Evolutionary conservation across 2,113 vertebrate genomes (phyloP).

Genomic region (Eulemur macaco): DNA sequence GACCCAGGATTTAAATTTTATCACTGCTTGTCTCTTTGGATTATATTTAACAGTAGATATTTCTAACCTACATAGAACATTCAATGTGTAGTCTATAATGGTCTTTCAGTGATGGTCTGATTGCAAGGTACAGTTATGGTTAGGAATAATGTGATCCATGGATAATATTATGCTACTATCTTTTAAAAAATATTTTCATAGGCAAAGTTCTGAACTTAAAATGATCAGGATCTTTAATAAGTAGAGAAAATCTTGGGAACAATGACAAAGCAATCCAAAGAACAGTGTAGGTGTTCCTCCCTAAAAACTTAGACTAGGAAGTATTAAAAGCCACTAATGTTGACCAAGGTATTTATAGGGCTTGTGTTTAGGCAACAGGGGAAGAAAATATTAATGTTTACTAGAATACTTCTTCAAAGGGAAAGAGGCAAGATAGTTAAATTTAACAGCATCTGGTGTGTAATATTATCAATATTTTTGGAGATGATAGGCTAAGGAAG

Average conservation of each 20-base stretch:
- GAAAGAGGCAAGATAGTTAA: neutral
- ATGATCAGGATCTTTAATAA: neutral
- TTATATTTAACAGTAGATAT: neutral
- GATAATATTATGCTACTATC: neutral
- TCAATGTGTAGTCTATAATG: neutral
- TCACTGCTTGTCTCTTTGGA: neutral
- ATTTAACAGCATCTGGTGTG: neutral
- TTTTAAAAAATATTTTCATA: neutral
- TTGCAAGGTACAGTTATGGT: neutral
- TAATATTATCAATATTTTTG: neutral
- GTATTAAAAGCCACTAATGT: neutral
- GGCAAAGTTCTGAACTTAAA: constrained; percentile 3
- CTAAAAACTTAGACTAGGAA: neutral
- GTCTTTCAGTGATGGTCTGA: neutral
- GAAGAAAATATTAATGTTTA: neutral
- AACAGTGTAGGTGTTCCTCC: neutral
- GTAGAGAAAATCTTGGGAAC: neutral
- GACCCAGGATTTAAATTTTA: neutral
- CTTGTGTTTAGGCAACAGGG: neutral
- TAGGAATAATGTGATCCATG: neutral
- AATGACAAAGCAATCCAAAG: neutral
- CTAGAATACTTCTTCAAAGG: neutral
- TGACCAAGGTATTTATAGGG: neutral
- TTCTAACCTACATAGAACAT: neutral
- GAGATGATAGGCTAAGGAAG: neutral